Base-by-base conservation (phyloP, 2,888 invertebrate species). In the Melolontha melolontha region DNA sequence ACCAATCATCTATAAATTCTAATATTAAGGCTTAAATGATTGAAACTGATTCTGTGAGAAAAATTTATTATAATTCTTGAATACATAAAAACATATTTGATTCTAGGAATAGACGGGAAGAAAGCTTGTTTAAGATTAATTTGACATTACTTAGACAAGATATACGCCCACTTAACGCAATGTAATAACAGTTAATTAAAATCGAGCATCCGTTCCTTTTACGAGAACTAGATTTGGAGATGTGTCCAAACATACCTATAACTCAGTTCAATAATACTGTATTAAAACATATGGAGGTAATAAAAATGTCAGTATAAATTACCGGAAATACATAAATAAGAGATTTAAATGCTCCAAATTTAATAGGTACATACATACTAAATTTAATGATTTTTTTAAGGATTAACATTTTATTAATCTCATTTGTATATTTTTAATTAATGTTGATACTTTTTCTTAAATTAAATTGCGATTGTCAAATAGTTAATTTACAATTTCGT, bases 221-320 rank as follows among this genome's bases (percentile, higher is more conserved):
- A 62, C 14, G 12, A 47, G 11, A 17, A 29, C n/a, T 16, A 44
- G 34, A 8, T 34, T 34, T 10, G 8, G 59, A 47, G 59, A 14
- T 47, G 49, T 11, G 29, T 29, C 14, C 12, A 11, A 39, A 29
- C 34, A 14, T 12, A 29, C 8, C 34, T 34, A 29, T 47, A 29
- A 49, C 47, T 34, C 34, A 59, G n/a, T n/a, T n/a, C 47, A 7
- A 57, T 29, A 16, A 14, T 62, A 47, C 39, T 44, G 7, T 17
- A 34, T 29, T 47, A 42, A 62, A 62, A 29, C 16, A 6, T 39
- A 47, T 44, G 34, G 34, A n/a, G 59, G 16, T 47, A 47, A 47
- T 62, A 62, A 62, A 62, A 62, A 47, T 47, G 59, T 62, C 59
- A 49, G 47, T 39, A 39, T 62, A 62, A 62, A 62, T 62, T 62